A percentile compares a stretch with the other conserved stretches of the same genome.
These are phyloP conservation scores for Bugulina stolonifera DNA, from an alignment of 2,888 invertebrate species.

Conservation along the genomic window DNA sequence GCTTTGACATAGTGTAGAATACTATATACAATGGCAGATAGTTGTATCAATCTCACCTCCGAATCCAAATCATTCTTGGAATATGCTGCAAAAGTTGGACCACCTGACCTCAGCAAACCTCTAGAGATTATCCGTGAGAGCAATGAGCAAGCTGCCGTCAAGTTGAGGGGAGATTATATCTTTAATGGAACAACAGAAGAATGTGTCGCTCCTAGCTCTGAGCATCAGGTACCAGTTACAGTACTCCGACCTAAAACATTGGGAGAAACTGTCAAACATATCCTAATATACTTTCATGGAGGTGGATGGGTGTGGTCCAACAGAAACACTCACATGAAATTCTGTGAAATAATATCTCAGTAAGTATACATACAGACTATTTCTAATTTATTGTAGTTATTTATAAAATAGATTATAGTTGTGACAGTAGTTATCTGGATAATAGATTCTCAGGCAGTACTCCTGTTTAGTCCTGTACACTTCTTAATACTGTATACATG, in stretches of 20 bases:
- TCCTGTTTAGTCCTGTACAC: too few relatives aligned
- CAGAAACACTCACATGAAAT: constrained; percentile 5
- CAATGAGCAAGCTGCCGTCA: neutral
- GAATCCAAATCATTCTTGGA: constrained; percentile 6
- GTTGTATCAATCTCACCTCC: too few relatives aligned
- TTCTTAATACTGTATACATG: too few relatives aligned
- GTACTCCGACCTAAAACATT: neutral
- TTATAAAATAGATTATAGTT: too few relatives aligned
- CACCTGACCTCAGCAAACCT: neutral
- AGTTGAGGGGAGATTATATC: neutral
- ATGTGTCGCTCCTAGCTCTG: neutral
- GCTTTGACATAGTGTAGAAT: too few relatives aligned
- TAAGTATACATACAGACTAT: too few relatives aligned
- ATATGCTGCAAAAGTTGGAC: neutral
- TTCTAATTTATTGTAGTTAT: too few relatives aligned
- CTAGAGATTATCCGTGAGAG: neutral
- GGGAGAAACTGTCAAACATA: neutral
- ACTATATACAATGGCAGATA: too few relatives aligned
- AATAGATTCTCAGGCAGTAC: too few relatives aligned
- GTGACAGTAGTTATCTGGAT: too few relatives aligned
- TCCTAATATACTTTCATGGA: constrained; percentile 25
- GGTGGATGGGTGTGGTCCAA: constrained; percentile 25
- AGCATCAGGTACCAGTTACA: constrained; percentile 2
- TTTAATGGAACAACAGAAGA: constrained; percentile 17
- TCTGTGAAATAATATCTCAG: constrained; percentile 17